Base-by-base conservation (phyloP, 2,113 vertebrate species). In the Daboia siamensis region DNA sequence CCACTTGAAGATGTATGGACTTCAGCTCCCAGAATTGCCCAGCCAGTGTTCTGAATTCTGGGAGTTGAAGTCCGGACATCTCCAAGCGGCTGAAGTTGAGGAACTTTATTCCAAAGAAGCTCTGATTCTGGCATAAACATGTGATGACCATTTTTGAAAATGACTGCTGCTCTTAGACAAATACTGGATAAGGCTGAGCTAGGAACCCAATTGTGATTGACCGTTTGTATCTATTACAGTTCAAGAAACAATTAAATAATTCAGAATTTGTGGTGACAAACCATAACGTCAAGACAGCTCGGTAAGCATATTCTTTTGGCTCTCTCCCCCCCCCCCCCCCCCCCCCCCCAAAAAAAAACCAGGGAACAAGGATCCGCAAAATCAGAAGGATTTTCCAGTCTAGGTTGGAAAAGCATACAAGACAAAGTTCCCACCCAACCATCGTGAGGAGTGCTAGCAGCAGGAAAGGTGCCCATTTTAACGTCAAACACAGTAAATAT, bases 261-360 rank as follows among this genome's bases (percentile, higher is more conserved):
- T 95, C 94, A 90, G 95, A 96, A 90, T 96, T 97, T 93, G 29
- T 54, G 57, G 56, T 97, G 95, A 92, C 94, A 74, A 93, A 96
- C 86, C 89, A 96, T 87, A 90, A 93, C 54, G 74, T 95, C 93
- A 91, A 94, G 90, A 90, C 93, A 85, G 90, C 86, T 94, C 95
- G 94, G 97, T 97, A 96, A 93, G 95, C 87, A 88, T 93, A 89
- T 90, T 44, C 51, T 51, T 48, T 61, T 20, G 13, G 64, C 64
- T 57, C 4, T 10, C 10, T 13, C 12, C 1, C 52, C 12, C 12
- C 52, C 52, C 5, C 6, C 55, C 21, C 12, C 52, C 52, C 5
- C 6, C 55, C 21, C 56, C 56, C 21, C 21, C 26, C 10, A 9
- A 29, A 3, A 59, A 24, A 24, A 59, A 26, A 39, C 39, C 9